Evolutionary conservation across 2,113 vertebrate genomes (phyloP).

Genomic region (Aegotheles bennettii): DNA sequence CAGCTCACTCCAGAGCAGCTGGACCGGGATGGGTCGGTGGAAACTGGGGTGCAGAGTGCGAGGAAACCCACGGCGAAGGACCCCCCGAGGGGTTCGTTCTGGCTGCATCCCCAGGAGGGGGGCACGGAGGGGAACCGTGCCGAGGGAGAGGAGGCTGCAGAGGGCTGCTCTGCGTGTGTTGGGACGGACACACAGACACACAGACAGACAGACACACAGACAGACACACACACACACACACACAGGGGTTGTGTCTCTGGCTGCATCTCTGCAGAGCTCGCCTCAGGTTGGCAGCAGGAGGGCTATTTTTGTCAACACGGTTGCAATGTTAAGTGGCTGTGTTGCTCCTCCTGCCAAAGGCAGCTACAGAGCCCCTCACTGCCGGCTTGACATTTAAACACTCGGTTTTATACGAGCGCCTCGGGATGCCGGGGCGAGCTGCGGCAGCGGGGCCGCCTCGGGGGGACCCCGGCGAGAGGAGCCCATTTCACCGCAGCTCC

Average conservation of each 20-base stretch:
- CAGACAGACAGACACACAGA: too few species aligned
- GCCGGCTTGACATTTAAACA: background rate
- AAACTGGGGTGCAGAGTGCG: rapidly evolving
- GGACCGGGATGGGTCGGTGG: background rate
- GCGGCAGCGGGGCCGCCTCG: background rate
- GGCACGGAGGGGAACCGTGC: background rate
- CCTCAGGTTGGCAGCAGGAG: background rate
- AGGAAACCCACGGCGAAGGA: background rate
- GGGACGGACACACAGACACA: too few species aligned
- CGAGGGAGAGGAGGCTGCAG: background rate
- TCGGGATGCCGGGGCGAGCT: background rate
- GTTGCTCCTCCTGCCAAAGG: background rate
- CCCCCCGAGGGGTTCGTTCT: background rate
- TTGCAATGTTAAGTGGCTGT: background rate
- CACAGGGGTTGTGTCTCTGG: background rate
- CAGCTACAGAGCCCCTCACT: background rate
- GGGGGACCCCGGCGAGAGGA: background rate
- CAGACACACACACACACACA: background rate
- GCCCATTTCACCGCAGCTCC: background rate
- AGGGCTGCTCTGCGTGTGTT: background rate
- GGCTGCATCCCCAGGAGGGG: background rate
- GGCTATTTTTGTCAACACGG: background rate
- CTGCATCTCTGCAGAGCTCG: background rate
- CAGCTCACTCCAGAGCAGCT: background rate
- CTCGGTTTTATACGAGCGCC: background rate